Conservation (phyloP, 2,888 invertebrate genomes). For the Trissolcus japonicus region DNA sequence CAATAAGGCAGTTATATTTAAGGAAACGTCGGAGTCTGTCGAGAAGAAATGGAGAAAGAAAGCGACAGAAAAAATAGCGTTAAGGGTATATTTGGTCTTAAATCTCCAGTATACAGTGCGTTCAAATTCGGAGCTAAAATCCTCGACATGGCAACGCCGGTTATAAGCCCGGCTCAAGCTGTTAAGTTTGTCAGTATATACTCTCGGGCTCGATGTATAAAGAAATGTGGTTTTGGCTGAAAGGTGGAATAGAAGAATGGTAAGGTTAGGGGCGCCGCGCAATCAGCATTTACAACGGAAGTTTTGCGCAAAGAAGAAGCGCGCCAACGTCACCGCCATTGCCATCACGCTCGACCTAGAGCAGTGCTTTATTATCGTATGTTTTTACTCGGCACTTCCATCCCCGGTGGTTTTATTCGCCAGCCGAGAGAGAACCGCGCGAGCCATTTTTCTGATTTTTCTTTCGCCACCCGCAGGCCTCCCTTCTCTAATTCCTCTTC, state of each 20-base stretch:
- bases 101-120: slow-evolving; percentile 8
- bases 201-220: slow-evolving; percentile 54
- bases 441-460: slow-evolving; percentile 46
- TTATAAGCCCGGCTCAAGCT: slow-evolving; percentile 39
- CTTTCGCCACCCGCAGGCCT: slow-evolving; percentile 24
- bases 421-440: slow-evolving; percentile 34
- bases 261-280: slow-evolving; percentile 63
- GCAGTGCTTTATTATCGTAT: slow-evolving; percentile 71
- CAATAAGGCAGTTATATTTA: slow-evolving; percentile 36
- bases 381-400: slow-evolving; percentile 67
- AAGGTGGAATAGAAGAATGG: slow-evolving; percentile 44
- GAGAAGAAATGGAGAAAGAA: slow-evolving; percentile 8
- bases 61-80: slow-evolving; percentile 35
- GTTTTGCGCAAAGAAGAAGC: slow-evolving; percentile 64
- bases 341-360: slow-evolving; percentile 59
- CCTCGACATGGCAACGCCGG: slow-evolving; percentile 45
- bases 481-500: slow-evolving; percentile 44
- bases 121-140: slow-evolving; percentile 33
- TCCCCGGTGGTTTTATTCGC: slow-evolving; percentile 59
- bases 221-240: slow-evolving; percentile 56
- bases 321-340: slow-evolving; percentile 58
- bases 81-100: slow-evolving; percentile 29
- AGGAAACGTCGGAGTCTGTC: slow-evolving; percentile 21
- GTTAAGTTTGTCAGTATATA: slow-evolving; percentile 37
- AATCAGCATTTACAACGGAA: slow-evolving; percentile 71